phyloP scores from a whole-genome alignment of 2,113 vertebrate genomes.

The Narcine bancroftii region DNA sequence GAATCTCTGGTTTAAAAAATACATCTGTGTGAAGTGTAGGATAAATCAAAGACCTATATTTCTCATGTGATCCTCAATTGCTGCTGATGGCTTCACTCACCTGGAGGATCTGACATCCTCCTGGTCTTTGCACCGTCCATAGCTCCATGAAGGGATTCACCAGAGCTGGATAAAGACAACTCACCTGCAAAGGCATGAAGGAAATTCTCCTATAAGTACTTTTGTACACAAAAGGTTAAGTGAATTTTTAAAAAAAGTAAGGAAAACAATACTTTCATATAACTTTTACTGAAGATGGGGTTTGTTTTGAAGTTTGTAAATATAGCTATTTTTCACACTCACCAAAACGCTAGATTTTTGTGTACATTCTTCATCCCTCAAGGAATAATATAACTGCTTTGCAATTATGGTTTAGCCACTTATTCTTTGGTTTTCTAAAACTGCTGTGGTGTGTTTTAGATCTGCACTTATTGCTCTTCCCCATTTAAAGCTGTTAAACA shows the following conservation, averaged over 20 bases:
- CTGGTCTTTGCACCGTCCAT: not conserved
- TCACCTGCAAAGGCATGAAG: not conserved
- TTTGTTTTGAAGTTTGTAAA: not conserved
- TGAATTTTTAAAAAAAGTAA: not conserved
- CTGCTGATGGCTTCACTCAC: not conserved
- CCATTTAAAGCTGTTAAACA: not conserved
- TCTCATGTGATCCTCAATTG: not conserved
- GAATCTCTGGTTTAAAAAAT: not conserved
- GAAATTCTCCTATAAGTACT: not conserved
- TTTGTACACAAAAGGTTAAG: not conserved
- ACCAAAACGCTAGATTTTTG: not conserved
- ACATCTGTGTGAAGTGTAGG: not conserved
- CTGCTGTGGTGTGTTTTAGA: not conserved
- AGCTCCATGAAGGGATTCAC: not conserved
- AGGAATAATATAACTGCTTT: not conserved
- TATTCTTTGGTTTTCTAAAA: not conserved
- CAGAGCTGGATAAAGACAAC: not conserved
- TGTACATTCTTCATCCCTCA: not conserved
- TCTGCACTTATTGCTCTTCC: not conserved
- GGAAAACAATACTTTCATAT: not conserved
- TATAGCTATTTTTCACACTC: not conserved
- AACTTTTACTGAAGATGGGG: not conserved
- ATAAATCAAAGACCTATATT: not conserved
- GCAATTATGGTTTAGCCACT: not conserved
- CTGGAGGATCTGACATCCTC: not conserved